Evolutionary conservation across 2,888 invertebrate species (phyloP), one percentile per base, ranked within the genome.

Genomic region (Yponomeuta evonymella): DNA sequence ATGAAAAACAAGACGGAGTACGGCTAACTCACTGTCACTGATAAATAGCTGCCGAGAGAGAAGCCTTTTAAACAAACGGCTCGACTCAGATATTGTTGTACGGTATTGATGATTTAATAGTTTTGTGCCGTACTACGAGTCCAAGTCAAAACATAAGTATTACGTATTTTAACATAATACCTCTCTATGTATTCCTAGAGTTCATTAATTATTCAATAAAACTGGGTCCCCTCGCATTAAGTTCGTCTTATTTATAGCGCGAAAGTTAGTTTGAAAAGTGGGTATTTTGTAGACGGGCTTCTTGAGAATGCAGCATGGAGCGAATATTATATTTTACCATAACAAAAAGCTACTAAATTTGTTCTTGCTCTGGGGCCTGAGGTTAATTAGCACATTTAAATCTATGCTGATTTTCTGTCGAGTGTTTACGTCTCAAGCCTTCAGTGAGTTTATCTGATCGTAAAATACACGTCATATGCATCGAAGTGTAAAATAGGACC

Each of bases 1-100:
- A 68, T 68, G 51, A 51, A 68, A 68, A 68, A 68, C 74, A 70
- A 73, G 72, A 73, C 75, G 74, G 73, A 73, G 74, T 72, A 58
- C 43, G 72, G 74, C 75, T 72, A 72, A 73, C 74, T 75, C 74
- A 72, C 73, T 76, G 77, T 77, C 78, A 78, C 78, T 78, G 76
- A 79, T 78, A 76, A 79, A 79, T 76, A 76, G 76, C 76, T 72
- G 74, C 73, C 74, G 74, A 72, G 72, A 73, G 75, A 77, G 72
- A 74, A 71, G 33, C 70, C 73, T 74, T 75, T 73, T 73, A 63
- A 63, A 58, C 51, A 58, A 58, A 58, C 51, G 15, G 15, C 15
- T 58, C 15, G 4, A 12, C 3, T 58, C 51, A 15, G 12, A 12
- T 58, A 58, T 58, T 58, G 51, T 58, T 58, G 3, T 10, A 58